These are phyloP conservation scores for Pogonognathellus flavescens DNA, from an alignment of 1,140 invertebrate species.

Conservation along the genomic window DNA sequence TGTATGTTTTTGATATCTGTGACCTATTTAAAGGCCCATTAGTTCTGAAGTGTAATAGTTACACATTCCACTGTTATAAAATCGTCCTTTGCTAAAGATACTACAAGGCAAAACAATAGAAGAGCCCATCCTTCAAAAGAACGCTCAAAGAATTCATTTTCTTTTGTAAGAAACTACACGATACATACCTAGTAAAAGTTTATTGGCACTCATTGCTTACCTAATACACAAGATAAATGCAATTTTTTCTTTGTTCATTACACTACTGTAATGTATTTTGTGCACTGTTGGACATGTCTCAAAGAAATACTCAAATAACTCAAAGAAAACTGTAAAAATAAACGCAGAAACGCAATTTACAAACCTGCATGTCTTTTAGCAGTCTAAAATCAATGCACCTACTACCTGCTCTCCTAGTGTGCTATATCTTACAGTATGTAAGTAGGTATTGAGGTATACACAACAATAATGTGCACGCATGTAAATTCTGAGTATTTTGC, in stretches of 20 bases:
- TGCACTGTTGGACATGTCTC: too few relatives aligned
- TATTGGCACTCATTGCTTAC: background rate
- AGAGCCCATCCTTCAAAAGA: slow-evolving; percentile 37
- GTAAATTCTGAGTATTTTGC: background rate
- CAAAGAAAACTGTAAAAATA: too few relatives aligned
- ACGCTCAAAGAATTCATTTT: slow-evolving; percentile 19
- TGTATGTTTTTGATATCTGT: too few relatives aligned
- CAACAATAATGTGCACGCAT: background rate
- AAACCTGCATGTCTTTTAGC: too few relatives aligned
- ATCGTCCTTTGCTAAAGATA: slow-evolving; percentile 20
- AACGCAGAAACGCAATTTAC: too few relatives aligned
- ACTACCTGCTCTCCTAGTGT: too few relatives aligned
- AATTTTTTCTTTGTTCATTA: too few relatives aligned
- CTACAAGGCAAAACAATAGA: slow-evolving; percentile 23
- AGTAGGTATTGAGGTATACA: background rate
- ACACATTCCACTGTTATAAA: background rate
- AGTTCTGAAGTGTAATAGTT: slow-evolving; percentile 23
- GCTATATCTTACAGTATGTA: background rate
- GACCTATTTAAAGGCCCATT: slow-evolving; percentile 40
- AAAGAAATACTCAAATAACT: too few relatives aligned
- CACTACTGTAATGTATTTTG: too few relatives aligned
- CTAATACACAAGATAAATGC: too few relatives aligned
- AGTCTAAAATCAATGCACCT: too few relatives aligned
- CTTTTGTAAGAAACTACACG: background rate
- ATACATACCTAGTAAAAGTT: background rate